Conservation (phyloP, 2,888 invertebrate genomes). For the Microctonus hyperodae region DNA sequence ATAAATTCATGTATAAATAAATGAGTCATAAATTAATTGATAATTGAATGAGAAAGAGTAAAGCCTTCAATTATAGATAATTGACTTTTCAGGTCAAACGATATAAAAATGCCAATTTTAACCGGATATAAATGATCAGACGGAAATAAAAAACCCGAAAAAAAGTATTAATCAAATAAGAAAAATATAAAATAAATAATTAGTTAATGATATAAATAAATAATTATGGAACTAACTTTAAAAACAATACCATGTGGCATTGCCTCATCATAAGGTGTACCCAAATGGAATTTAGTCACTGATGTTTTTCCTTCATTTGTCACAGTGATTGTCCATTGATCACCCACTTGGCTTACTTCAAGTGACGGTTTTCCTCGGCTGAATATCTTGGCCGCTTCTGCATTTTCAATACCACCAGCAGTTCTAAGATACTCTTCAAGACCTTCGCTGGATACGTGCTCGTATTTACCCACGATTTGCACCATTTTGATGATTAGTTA, state of each 20-base stretch:
- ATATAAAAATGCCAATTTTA: not conserved
- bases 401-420: constrained; percentile 46
- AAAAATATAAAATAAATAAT: no score
- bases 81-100: not conserved
- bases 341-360: constrained; percentile 50
- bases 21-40: not conserved
- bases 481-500: constrained; percentile 55
- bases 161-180: no score
- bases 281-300: constrained; percentile 54
- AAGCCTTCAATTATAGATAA: constrained; percentile 1
- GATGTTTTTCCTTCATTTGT: constrained; percentile 51
- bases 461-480: constrained; percentile 57
- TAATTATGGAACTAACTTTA: constrained; percentile 51
- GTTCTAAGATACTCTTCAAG: constrained; percentile 57
- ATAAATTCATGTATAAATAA: not conserved
- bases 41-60: not conserved
- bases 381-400: constrained; percentile 49
- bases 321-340: constrained; percentile 54
- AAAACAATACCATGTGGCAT: constrained; percentile 55
- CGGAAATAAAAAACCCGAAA: constrained; percentile 1
- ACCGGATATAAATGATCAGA: not conserved
- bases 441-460: constrained; percentile 56
- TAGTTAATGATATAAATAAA: not conserved
- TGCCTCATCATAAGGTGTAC: constrained; percentile 57
- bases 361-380: constrained; percentile 53